Conservation (phyloP, 92 coral and sea anemone genomes). For the Epizoanthus fatuus region DNA sequence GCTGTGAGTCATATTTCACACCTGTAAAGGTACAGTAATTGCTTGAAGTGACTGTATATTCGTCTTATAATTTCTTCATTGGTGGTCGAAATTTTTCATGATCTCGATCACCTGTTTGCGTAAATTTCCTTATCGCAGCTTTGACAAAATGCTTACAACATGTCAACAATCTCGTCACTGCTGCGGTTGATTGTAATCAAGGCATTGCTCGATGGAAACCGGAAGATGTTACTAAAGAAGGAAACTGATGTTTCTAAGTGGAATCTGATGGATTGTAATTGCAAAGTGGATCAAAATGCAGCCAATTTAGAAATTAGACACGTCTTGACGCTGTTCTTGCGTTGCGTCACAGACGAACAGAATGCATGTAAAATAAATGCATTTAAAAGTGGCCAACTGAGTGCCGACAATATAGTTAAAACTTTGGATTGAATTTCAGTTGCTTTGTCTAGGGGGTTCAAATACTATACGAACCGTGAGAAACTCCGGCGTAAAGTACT, state of each 20-base stretch:
- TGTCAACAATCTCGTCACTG: constrained; percentile 1
- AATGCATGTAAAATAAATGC: not conserved
- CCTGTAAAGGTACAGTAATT: not conserved
- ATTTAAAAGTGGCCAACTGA: not conserved
- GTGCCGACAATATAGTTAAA: not conserved
- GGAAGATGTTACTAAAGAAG: constrained; percentile 24
- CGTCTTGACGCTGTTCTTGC: not conserved
- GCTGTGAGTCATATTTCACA: not conserved
- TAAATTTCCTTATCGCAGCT: not conserved
- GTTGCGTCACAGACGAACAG: not conserved
- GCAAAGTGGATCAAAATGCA: not conserved
- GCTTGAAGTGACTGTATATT: not conserved
- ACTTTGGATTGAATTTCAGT: constrained; percentile 23
- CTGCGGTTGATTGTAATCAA: not conserved
- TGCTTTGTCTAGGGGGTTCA: constrained; percentile 16
- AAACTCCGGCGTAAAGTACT: not conserved
- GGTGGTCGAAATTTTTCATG: not conserved
- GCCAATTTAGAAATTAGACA: not conserved
- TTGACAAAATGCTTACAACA: not conserved
- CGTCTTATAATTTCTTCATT: not conserved
- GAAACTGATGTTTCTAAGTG: constrained; percentile 18
- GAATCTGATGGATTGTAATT: not conserved
- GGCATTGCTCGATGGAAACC: constrained; percentile 14
- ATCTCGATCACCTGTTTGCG: not conserved
- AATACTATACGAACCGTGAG: constrained; percentile 24